Conservation (phyloP, 2,888 invertebrate genomes). For the Cylloceria caligata region DNA sequence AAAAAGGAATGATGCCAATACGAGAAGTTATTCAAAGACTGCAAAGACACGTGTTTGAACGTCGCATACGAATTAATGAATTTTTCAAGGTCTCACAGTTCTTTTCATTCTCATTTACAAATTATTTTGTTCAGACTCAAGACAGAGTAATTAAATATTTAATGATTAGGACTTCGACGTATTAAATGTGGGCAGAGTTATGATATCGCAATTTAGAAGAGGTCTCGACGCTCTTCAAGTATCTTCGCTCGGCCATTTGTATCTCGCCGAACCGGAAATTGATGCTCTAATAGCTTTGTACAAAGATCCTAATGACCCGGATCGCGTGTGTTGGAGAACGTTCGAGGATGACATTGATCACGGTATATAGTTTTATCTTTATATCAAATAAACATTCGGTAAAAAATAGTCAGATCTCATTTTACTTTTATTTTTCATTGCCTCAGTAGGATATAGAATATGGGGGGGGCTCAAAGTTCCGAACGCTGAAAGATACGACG, state of each 20-base stretch:
- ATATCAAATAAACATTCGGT: no score
- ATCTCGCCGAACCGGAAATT: conserved; percentile 88
- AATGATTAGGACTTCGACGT: conserved; percentile 88
- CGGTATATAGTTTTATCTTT: conserved; percentile 85
- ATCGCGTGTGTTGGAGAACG: conserved; percentile 90
- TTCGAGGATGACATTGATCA: conserved; percentile 93
- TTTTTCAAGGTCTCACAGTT: conserved; percentile 87
- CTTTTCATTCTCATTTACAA: neutral
- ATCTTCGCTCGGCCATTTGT: conserved; percentile 86
- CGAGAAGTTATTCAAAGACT: conserved; percentile 88
- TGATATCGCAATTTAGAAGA: conserved; percentile 90
- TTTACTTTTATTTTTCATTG: no score
- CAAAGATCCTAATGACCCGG: conserved; percentile 89
- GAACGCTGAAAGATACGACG: no score
- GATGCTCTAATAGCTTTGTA: conserved; percentile 89
- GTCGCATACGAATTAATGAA: conserved; percentile 88
- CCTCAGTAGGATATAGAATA: no score
- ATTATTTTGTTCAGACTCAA: neutral
- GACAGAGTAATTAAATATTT: neutral
- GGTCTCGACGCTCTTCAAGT: conserved; percentile 89
- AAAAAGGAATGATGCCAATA: conserved; percentile 85
- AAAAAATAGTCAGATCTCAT: no score
- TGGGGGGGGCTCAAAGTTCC: no score
- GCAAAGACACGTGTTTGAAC: conserved; percentile 88
- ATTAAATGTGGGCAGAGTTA: conserved; percentile 89